phyloP scores from a whole-genome alignment of 2,113 vertebrate species.

The Antennarius striatus region DNA sequence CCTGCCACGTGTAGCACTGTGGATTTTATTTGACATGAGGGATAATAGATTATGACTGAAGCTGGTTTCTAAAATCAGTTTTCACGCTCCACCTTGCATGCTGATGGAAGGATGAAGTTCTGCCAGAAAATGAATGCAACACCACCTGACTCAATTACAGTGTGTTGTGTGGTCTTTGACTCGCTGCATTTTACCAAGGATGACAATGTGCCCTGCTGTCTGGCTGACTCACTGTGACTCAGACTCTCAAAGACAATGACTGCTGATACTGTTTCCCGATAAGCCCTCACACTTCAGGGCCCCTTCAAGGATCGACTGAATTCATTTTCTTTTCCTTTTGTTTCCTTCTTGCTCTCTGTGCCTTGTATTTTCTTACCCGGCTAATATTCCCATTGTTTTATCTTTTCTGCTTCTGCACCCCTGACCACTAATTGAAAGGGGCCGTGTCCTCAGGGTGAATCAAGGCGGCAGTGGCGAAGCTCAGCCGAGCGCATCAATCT shows the following conservation, averaged over 20 bases:
- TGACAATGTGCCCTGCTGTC: constrained; percentile 28
- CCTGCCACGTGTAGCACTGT: background rate
- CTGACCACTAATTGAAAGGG: constrained; percentile 51
- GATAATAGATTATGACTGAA: constrained; percentile 15
- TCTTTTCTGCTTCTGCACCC: constrained; percentile 7
- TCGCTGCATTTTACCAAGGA: background rate
- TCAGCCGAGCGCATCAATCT: constrained; percentile 52
- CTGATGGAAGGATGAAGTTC: background rate
- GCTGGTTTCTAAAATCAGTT: background rate
- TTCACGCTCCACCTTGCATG: too few species aligned
- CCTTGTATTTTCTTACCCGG: background rate
- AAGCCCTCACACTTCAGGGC: constrained; percentile 17
- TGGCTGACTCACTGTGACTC: constrained; percentile 34
- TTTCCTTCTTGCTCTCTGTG: constrained; percentile 14
- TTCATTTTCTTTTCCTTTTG: constrained; percentile 25
- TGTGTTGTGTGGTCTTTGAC: constrained; percentile 24
- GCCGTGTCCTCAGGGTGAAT: constrained; percentile 43
- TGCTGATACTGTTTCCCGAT: constrained; percentile 24
- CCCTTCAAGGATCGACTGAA: constrained; percentile 26
- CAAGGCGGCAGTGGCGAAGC: constrained; percentile 18
- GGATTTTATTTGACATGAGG: background rate
- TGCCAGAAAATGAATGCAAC: background rate
- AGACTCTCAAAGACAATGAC: constrained; percentile 43
- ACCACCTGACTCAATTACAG: constrained; percentile 21
- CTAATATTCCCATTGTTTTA: constrained; percentile 26